These are phyloP conservation scores for Protosalanx chinensis DNA, from an alignment of 2,797 vertebrate species.

Conservation along the genomic window DNA sequence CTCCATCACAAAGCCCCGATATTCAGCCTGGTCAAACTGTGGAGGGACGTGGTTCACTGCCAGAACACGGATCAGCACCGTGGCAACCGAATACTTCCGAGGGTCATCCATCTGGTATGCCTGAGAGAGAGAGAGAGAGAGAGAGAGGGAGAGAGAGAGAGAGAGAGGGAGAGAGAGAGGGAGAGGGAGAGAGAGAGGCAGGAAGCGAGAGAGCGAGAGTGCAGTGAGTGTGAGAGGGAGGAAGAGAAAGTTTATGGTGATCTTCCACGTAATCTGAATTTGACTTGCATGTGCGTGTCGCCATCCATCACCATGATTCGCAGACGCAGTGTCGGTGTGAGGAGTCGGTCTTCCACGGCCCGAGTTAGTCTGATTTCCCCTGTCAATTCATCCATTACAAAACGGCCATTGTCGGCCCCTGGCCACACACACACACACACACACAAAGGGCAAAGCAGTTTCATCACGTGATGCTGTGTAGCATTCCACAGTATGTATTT, in stretches of 20 bases:
- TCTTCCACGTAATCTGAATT: neutral
- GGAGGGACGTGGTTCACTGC: conserved; percentile 72
- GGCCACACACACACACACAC: neutral
- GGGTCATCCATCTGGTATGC: conserved; percentile 78
- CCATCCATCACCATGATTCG: conserved; percentile 68
- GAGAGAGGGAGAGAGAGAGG: neutral
- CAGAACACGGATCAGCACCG: conserved; percentile 70
- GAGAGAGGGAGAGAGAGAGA: neutral
- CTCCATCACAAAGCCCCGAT: conserved; percentile 71
- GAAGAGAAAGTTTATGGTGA: neutral
- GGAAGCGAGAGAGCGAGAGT: neutral
- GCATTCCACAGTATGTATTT: neutral
- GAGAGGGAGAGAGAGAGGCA: neutral
- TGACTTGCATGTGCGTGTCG: neutral
- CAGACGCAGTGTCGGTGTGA: conserved; percentile 62
- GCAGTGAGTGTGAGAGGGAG: neutral
- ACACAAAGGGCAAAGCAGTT: neutral
- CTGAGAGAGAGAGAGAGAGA: conserved; percentile 50
- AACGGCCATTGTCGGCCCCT: conserved; percentile 66
- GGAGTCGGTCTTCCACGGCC: conserved; percentile 56
- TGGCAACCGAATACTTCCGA: conserved; percentile 77
- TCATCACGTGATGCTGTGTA: neutral
- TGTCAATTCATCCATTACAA: conserved; percentile 68
- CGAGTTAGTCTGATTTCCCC: conserved; percentile 63
- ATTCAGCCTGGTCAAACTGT: conserved; percentile 62